A percentile compares a stretch with the other conserved stretches of the same genome.
Conservation (phyloP, 2,797 vertebrate species). For the Podarcis lilfordi region DNA sequence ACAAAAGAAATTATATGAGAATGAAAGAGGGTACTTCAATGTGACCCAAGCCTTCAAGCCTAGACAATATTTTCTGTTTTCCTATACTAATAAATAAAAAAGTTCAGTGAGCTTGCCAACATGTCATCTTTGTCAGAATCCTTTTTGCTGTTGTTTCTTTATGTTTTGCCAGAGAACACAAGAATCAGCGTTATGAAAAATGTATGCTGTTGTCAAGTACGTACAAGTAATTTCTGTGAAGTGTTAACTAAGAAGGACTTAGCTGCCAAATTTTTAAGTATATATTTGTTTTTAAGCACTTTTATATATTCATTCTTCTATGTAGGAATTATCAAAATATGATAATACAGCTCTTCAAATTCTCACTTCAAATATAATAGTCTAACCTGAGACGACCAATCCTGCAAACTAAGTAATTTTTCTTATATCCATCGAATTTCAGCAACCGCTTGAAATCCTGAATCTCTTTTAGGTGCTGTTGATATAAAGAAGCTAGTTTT, state of each 20-base stretch:
- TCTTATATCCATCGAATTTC: slow-evolving; percentile 48
- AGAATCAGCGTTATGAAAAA: slow-evolving; percentile 73
- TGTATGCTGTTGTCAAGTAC: slow-evolving; percentile 74
- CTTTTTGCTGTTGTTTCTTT: slow-evolving; percentile 64
- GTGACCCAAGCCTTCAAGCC: slow-evolving; percentile 39
- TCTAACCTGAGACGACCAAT: slow-evolving; percentile 60
- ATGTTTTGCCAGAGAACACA: slow-evolving; percentile 67
- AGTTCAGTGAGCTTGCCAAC: slow-evolving; percentile 55
- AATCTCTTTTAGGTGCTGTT: slow-evolving; percentile 48
- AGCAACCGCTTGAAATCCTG: slow-evolving; percentile 54
- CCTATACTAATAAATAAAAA: slow-evolving; percentile 38
- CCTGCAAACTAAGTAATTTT: slow-evolving; percentile 65
- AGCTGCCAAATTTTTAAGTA: slow-evolving; percentile 69
- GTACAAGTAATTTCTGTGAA: slow-evolving; percentile 74
- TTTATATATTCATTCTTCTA: slow-evolving; percentile 69
- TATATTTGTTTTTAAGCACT: slow-evolving; percentile 66
- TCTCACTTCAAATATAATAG: slow-evolving; percentile 70
- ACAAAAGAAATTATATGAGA: neutral
- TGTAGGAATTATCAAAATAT: slow-evolving; percentile 70
- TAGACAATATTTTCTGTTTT: slow-evolving; percentile 46
- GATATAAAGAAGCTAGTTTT: neutral
- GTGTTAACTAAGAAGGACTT: slow-evolving; percentile 74
- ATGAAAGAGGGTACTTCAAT: slow-evolving; percentile 24
- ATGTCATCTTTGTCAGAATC: slow-evolving; percentile 65
- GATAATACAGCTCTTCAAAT: slow-evolving; percentile 67